Conservation (phyloP, 2,797 vertebrate genomes). For the Silurus lanzhouensis region DNA sequence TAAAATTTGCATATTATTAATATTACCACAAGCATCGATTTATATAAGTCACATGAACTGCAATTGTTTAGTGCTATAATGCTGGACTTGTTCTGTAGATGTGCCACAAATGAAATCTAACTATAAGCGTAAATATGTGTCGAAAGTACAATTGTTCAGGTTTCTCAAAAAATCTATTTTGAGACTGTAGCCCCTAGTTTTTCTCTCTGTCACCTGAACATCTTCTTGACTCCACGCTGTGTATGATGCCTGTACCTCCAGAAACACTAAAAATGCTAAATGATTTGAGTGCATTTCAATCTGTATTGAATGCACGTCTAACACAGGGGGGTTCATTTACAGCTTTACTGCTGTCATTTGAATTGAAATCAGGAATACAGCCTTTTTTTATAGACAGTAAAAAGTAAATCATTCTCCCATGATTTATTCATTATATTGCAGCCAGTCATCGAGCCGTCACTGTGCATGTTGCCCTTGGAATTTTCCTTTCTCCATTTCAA, state of each 20-base stretch:
- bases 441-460: background rate
- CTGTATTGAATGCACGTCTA: conserved; percentile 58
- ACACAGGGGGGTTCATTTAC: conserved; percentile 51
- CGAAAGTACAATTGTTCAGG: background rate
- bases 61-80: no score
- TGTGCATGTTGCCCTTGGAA: background rate
- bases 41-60: no score
- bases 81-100: no score
- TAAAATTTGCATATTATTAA: no score
- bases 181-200: background rate
- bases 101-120: no score
- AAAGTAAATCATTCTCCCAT: background rate
- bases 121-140: no score
- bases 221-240: background rate
- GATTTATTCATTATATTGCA: background rate
- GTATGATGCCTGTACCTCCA: background rate
- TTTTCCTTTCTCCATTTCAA: background rate
- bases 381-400: background rate
- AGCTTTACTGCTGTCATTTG: conserved; percentile 51
- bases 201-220: background rate
- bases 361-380: conserved; percentile 42
- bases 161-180: background rate
- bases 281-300: conserved; percentile 34
- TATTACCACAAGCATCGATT: no score
- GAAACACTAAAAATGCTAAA: background rate